Conservation (phyloP, 2,888 invertebrate species). For the Polylopha cassiicola region DNA sequence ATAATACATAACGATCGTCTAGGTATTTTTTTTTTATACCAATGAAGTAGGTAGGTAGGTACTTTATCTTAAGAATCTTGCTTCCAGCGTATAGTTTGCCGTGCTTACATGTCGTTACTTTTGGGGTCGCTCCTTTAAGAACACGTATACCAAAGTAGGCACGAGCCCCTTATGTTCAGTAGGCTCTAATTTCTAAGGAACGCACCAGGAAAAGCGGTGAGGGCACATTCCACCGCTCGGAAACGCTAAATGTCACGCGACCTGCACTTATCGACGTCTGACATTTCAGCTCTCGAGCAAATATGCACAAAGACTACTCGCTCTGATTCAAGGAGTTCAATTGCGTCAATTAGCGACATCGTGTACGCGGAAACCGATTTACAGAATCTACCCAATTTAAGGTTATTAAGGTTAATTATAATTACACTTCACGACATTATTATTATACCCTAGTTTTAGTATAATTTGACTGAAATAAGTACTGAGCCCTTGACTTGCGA, state of each 20-base stretch:
- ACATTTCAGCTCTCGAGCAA: conserved; percentile 1
- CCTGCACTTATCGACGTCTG: conserved; percentile 1
- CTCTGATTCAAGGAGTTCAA: conserved; percentile 7
- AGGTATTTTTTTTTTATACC: no score
- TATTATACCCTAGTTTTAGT: no score
- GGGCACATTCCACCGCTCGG: not conserved
- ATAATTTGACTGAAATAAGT: no score
- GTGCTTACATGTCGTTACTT: conserved; percentile 11
- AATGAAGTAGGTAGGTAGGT: no score
- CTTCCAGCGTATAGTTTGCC: no score
- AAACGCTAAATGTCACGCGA: conserved; percentile 16
- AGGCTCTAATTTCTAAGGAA: no score
- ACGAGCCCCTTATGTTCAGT: not conserved
- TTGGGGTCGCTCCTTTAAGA: not conserved
- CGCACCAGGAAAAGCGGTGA: no score
- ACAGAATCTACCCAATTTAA: no score
- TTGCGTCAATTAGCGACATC: conserved; percentile 4
- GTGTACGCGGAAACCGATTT: no score
- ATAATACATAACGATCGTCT: no score
- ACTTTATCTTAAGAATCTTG: not conserved
- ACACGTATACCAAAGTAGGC: not conserved
- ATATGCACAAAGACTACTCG: conserved; percentile 5
- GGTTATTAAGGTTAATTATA: no score
- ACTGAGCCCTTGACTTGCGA: conserved; percentile 19
- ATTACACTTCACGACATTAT: no score